A percentile compares a stretch with the other conserved stretches of the same genome.
Evolutionary conservation across 2,888 invertebrate genomes (phyloP).

Genomic region (Tachina grossa): DNA sequence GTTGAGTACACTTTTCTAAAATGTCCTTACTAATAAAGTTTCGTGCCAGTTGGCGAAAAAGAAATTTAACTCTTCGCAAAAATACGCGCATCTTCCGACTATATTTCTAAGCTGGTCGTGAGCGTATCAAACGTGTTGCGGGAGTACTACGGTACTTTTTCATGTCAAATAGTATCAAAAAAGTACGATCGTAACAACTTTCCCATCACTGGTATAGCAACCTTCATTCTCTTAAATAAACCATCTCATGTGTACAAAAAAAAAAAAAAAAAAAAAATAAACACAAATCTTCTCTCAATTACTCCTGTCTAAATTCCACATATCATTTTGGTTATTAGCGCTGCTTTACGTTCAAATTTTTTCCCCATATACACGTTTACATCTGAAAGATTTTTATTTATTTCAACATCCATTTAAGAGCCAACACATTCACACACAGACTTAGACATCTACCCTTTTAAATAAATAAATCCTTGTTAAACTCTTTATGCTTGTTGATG

Average conservation of each 20-base stretch:
- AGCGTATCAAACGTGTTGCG: too few relatives aligned
- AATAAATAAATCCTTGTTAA: constrained; percentile 26
- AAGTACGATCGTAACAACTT: too few relatives aligned
- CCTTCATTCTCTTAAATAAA: not conserved
- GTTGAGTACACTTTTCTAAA: too few relatives aligned
- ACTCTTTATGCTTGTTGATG: constrained; percentile 31
- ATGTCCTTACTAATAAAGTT: too few relatives aligned
- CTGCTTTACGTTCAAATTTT: constrained; percentile 17
- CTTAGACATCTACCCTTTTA: not conserved
- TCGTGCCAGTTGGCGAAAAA: too few relatives aligned
- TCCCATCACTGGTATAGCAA: too few relatives aligned
- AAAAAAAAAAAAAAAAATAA: not conserved
- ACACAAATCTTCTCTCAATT: constrained; percentile 30
- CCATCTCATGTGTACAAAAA: constrained; percentile 2
- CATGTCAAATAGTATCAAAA: too few relatives aligned
- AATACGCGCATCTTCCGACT: too few relatives aligned
- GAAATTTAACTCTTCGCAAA: too few relatives aligned
- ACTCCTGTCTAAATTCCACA: constrained; percentile 30
- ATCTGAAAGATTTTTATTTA: constrained; percentile 27
- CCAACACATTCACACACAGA: not conserved
- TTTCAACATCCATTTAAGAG: constrained; percentile 51
- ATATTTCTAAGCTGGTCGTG: too few relatives aligned
- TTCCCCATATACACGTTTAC: not conserved
- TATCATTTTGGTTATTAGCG: constrained; percentile 51
- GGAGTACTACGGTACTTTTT: too few relatives aligned